Evolutionary conservation across 2,797 vertebrate genomes (phyloP), one percentile per base, ranked within the genome.

Genomic region (Chaetophractus vellerosus): DNA sequence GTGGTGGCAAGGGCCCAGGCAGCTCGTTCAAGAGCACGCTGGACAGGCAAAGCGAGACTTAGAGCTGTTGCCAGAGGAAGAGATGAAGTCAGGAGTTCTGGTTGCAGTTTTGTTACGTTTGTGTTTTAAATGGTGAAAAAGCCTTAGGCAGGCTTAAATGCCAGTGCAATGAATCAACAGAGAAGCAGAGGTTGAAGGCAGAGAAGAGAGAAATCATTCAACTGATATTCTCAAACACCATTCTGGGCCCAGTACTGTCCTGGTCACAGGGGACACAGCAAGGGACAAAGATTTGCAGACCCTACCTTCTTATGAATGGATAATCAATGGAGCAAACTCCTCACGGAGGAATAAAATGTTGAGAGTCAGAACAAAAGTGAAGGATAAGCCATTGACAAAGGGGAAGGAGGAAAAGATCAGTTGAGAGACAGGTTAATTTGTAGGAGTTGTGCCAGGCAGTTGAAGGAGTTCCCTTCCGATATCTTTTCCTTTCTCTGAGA

Each of bases 271-370:
- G 63, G 63, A 69, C 55, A 33, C 33, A 52, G 86, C 36, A 80
- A 41, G 41, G 91, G 57, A 90, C 45, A 85, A 69, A 93, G 84
- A 90, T 66, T 59, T 83, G 76, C 81, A 50, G 76, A 52, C 71
- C 89, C 45, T 59, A 19, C 50, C 69, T 87, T 74, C 89, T 75
- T 57, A 36, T 28, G 75, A 95, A 74, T 81, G 83, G 76, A 24
- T 93, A 88, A 89, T 90, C 91, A 12, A 59, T 72, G 48, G 59
- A 36, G 3, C 16, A 59, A 50, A 33, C 52, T 75, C 41, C 19
- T 82, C 45, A 7, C 2, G 11, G 36, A 64, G 83, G 41, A 21
- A 80, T 48, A 68, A 90, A 63, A 55, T 16, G 24, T 15, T 28
- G 72, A 76, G 33, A 87, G 87, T 91, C 52, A 31, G 93, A 79